Conservation (phyloP, 1,140 invertebrate genomes). For the Euwallacea fornicatus region DNA sequence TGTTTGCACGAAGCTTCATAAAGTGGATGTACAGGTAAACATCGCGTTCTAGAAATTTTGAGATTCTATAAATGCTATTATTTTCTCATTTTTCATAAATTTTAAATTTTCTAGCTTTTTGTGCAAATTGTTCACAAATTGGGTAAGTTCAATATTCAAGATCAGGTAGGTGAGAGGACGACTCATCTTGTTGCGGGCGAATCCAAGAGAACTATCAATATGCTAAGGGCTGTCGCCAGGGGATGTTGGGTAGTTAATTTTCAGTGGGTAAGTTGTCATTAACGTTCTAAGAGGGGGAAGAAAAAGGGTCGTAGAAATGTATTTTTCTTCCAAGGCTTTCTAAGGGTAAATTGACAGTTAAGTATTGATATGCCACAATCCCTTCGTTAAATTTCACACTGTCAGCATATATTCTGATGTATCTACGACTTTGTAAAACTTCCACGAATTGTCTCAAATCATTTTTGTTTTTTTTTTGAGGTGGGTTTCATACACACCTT, state of each 20-base stretch:
- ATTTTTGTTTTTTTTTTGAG: no score
- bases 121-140: conserved; percentile 55
- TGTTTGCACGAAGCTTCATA: conserved; percentile 50
- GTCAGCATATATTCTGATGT: no score
- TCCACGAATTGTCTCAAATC: no score
- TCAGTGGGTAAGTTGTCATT: conserved; percentile 57
- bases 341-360: background rate
- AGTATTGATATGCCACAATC: background rate
- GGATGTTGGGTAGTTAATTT: conserved; percentile 60
- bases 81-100: background rate
- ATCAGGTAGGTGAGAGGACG: conserved; percentile 55
- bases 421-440: no score
- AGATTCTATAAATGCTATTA: background rate
- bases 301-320: background rate
- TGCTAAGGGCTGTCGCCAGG: conserved; percentile 58
- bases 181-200: conserved; percentile 59
- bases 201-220: conserved; percentile 58
- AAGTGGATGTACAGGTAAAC: conserved; percentile 41
- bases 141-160: conserved; percentile 55
- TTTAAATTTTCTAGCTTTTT: conserved; percentile 34
- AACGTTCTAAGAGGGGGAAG: no score
- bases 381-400: background rate
- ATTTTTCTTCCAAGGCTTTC: background rate
- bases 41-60: background rate
- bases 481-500: no score